Percentiles rank a stretch among this genome's conserved stretches.
Conservation (phyloP, 92 coral and sea anemone genomes). For the Heliopora coerulea region DNA sequence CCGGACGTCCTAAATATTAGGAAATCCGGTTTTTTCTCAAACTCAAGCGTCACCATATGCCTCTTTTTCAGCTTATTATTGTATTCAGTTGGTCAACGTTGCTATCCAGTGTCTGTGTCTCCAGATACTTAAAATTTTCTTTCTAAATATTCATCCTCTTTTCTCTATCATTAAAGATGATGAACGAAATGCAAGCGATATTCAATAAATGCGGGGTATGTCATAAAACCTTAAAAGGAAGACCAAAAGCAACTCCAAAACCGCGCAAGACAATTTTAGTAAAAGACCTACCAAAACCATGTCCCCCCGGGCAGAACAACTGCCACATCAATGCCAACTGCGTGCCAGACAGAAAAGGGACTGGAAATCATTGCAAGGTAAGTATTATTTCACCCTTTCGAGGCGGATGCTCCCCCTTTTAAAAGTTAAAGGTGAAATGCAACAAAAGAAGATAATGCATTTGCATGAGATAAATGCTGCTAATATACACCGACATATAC, state of each 20-base stretch:
- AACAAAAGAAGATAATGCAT: too few relatives aligned
- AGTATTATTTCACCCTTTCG: background rate
- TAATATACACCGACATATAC: too few relatives aligned
- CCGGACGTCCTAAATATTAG: too few relatives aligned
- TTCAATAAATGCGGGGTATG: slow-evolving; percentile 17
- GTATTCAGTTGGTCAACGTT: too few relatives aligned
- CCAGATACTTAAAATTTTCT: too few relatives aligned
- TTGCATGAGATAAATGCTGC: too few relatives aligned
- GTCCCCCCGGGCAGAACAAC: slow-evolving; percentile 16
- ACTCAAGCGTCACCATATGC: too few relatives aligned
- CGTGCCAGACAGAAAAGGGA: background rate
- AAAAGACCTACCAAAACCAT: background rate
- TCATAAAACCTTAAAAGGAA: background rate
- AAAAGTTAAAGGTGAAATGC: too few relatives aligned
- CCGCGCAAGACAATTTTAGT: background rate
- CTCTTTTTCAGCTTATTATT: too few relatives aligned
- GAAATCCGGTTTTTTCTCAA: too few relatives aligned
- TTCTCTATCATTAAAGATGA: slow-evolving; percentile 13
- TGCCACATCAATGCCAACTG: background rate
- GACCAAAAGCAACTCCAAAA: background rate
- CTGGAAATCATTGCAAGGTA: slow-evolving; percentile 15
- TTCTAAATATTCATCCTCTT: too few relatives aligned
- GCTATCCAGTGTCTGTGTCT: too few relatives aligned
- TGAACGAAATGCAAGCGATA: slow-evolving; percentile 9
- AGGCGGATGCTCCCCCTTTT: background rate